phyloP scores from a whole-genome alignment of 1,140 invertebrate genomes.

The Lithobius niger region DNA sequence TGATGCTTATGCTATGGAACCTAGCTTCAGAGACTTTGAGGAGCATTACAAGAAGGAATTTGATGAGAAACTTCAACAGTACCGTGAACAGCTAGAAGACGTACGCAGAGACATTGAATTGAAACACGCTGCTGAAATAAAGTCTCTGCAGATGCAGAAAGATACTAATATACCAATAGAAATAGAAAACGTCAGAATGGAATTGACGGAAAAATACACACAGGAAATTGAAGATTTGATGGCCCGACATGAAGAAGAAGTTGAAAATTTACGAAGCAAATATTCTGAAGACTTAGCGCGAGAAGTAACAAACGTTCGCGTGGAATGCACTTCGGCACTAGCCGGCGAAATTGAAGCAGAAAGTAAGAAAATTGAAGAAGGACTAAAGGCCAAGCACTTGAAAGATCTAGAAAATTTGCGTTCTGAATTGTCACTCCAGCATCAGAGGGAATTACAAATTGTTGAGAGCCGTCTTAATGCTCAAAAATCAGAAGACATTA shows the following conservation, averaged over 20 bases:
- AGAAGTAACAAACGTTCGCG: neutral
- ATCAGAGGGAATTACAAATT: neutral
- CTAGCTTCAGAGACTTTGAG: neutral
- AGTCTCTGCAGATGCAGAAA: neutral
- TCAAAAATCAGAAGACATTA: neutral
- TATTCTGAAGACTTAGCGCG: neutral
- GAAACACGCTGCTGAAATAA: neutral
- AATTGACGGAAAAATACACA: neutral
- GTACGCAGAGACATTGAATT: neutral
- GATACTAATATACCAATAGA: neutral
- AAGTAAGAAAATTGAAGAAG: neutral
- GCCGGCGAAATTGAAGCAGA: neutral
- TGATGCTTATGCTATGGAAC: neutral
- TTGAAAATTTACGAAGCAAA: neutral
- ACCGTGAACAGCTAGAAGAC: conserved; percentile 2
- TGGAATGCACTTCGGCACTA: neutral
- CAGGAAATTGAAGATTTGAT: neutral
- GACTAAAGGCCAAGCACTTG: neutral
- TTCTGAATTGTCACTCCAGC: neutral
- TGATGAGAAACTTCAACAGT: conserved; percentile 2
- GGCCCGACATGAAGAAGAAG: neutral
- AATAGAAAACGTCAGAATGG: neutral
- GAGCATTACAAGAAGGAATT: conserved; percentile 6
- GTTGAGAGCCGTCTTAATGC: neutral
- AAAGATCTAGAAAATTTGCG: neutral